phyloP scores from a whole-genome alignment of 2,797 vertebrate species.

The Sciurus vulgaris region DNA sequence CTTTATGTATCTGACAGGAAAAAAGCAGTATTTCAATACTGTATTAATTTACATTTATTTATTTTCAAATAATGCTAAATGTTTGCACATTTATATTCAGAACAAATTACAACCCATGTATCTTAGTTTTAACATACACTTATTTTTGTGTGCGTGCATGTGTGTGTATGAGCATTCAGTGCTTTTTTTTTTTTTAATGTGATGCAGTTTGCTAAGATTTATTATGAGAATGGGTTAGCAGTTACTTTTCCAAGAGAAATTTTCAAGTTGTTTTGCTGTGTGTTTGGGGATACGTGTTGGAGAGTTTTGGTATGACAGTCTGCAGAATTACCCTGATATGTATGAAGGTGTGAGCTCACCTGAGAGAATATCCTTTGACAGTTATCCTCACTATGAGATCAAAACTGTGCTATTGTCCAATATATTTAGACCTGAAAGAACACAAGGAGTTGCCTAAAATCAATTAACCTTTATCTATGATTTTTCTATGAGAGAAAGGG shows the following conservation, averaged over 20 bases:
- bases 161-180: not conserved
- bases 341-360: not conserved
- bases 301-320: not conserved
- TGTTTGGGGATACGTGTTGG: not conserved
- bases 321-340: not conserved
- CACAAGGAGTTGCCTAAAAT: not conserved
- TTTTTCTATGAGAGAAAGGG: not conserved
- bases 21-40: not conserved
- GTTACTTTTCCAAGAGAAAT: not conserved
- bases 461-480: not conserved
- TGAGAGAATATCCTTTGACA: not conserved
- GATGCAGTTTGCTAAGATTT: not conserved
- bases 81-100: not conserved
- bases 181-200: not conserved
- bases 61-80: constrained; percentile 20
- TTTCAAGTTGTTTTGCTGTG: not conserved
- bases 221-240: not conserved
- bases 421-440: not conserved
- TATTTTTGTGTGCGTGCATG: not conserved
- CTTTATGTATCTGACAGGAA: not conserved
- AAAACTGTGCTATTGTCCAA: not conserved
- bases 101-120: not conserved
- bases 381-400: no score
- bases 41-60: not conserved
- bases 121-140: not conserved